Base-by-base conservation (phyloP, 2,113 vertebrate species). In the Osmerus eperlanus region DNA sequence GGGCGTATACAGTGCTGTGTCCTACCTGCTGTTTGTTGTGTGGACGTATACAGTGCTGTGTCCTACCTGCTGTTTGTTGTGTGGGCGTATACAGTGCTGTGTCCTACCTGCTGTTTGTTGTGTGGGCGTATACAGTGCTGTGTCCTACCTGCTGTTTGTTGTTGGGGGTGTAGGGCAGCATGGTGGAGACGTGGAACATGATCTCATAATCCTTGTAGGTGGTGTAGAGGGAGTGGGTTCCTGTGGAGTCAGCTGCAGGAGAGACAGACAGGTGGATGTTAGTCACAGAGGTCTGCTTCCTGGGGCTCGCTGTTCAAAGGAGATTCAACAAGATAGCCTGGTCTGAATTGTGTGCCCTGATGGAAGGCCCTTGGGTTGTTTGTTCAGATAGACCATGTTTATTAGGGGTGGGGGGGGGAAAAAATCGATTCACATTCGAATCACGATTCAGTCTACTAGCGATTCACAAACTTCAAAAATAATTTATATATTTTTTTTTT, bases 131-230 rank as follows among this genome's bases (percentile, higher is more conserved):
- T n/a, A 59, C 7, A 59, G n/a, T 19, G n/a, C 60, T 28, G 53
- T 55, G 53, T 55, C n/a, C 41, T 92, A 99, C 97, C 95, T 99
- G 97, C 69, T 99, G 97, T 81, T 98, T 98, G 80, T 99, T 99
- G 90, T 99, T 99, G 60, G 97, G 97, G 15, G 97, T 99, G 81
- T 99, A 99, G 1, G 97, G 97, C 80, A 99, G 88, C 96, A 98
- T 95, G 72, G 90, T 92, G 3, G 91, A 93, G 72, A 93, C 90
- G 3, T 93, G 91, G 83, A 93, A 92, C 91, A 93, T 93, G 81
- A 92, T 80, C 81, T 93, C 91, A 51, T 92, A 91, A 72, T 93
- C 91, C 82, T 91, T 92, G 74, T 91, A 81, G 5, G 85, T 87
- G n/a, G 91, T 93, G 73, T 90, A 91, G 62, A 92, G 73, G 51